Conservation (phyloP, 1,140 invertebrate species). For the Diorhabda carinulata region DNA sequence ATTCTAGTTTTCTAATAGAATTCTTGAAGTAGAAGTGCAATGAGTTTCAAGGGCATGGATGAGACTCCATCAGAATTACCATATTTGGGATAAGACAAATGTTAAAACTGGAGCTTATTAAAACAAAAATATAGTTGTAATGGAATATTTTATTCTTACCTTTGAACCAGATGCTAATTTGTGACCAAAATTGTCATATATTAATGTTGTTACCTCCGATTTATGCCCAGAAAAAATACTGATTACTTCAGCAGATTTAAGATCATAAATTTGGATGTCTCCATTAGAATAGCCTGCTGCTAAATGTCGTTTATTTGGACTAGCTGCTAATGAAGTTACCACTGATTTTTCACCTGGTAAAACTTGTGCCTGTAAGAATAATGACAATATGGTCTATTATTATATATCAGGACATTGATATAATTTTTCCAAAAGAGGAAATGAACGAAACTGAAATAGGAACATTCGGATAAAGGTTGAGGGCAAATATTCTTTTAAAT, state of each 20-base stretch:
- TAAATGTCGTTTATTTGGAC: conserved; percentile 68
- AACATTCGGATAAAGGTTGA: no score
- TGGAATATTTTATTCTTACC: conserved; percentile 50
- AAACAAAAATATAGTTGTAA: conserved; percentile 3
- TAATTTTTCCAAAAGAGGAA: no score
- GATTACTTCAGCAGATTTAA: conserved; percentile 62
- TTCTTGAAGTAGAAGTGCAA: no score
- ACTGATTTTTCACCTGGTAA: conserved; percentile 72
- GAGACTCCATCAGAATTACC: no score
- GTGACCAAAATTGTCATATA: conserved; percentile 76
- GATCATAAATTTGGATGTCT: conserved; percentile 76
- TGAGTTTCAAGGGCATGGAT: no score
- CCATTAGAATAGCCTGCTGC: conserved; percentile 93
- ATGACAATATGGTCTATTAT: conserved; percentile 7
- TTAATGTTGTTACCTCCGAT: conserved; percentile 75
- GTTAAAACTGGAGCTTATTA: no score
- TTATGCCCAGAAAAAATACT: conserved; percentile 87
- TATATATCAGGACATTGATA: no score
- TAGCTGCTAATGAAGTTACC: conserved; percentile 69
- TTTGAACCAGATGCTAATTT: conserved; percentile 82
- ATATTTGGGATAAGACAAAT: no score
- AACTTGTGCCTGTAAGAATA: conserved; percentile 59
- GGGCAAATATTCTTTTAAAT: conserved; percentile 5
- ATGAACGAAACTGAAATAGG: no score
- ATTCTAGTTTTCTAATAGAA: no score